Evolutionary conservation across 2,113 vertebrate species (phyloP).

Genomic region (Rhodinocichla rosea): DNA sequence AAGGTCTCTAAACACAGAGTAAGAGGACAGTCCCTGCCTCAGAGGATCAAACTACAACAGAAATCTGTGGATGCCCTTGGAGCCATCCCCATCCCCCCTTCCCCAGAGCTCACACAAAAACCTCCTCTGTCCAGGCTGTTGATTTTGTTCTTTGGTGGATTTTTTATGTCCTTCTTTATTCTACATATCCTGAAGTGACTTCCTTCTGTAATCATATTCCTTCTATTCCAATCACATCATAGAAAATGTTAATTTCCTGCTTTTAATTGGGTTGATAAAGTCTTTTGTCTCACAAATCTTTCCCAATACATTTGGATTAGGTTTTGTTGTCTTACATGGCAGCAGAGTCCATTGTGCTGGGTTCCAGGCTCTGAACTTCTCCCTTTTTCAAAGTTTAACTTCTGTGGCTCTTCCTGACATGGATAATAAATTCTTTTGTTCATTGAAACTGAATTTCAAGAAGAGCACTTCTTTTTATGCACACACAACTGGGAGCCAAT

Average conservation of each 20-base stretch:
- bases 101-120: background rate
- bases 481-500: background rate
- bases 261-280: constrained; percentile 44
- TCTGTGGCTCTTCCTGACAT: background rate
- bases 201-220: background rate
- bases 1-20: background rate
- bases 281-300: background rate
- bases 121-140: background rate
- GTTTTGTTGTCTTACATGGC: background rate
- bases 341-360: background rate
- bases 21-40: background rate
- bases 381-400: background rate
- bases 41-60: background rate
- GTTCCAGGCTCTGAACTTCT: background rate
- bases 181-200: background rate
- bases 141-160: background rate
- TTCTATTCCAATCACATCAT: background rate
- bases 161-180: background rate
- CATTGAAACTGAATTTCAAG: background rate
- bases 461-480: background rate
- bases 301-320: background rate
- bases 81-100: background rate
- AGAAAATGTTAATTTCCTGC: constrained; percentile 32
- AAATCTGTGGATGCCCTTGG: background rate
- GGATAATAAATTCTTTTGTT: background rate